These are phyloP conservation scores for Megathymus violae DNA, from an alignment of 1,140 invertebrate genomes.

Conservation along the genomic window DNA sequence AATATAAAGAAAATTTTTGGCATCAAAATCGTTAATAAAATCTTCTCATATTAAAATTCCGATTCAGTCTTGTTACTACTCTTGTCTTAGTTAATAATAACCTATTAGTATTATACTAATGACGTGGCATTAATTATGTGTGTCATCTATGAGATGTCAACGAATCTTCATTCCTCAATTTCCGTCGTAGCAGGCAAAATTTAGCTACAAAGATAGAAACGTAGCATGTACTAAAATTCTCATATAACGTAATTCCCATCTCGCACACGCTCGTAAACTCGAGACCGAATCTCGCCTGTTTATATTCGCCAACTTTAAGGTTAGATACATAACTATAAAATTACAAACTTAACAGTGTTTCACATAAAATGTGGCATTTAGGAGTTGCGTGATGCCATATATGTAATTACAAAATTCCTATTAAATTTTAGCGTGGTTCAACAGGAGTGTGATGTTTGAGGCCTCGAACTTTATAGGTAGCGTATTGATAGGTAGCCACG, in stretches of 20 bases:
- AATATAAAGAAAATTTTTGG: too few species aligned
- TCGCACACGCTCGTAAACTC: slow-evolving; percentile 29
- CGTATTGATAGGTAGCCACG: too few species aligned
- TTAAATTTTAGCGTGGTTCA: too few species aligned
- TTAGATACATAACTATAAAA: slow-evolving; percentile 26
- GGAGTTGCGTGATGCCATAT: neutral
- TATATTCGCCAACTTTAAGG: slow-evolving; percentile 23
- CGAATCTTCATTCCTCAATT: neutral
- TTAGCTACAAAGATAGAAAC: neutral
- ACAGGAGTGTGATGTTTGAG: too few species aligned
- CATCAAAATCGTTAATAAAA: too few species aligned
- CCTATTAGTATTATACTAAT: too few species aligned
- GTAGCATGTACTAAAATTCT: neutral
- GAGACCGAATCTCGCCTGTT: slow-evolving; percentile 19
- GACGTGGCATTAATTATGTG: too few species aligned
- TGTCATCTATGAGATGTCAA: neutral
- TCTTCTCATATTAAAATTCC: too few species aligned
- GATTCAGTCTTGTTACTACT: too few species aligned
- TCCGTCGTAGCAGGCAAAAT: neutral
- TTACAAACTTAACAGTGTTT: slow-evolving; percentile 21
- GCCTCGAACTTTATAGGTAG: too few species aligned
- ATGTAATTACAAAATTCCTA: neutral
- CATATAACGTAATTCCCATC: slow-evolving; percentile 18
- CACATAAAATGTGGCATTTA: slow-evolving; percentile 5
- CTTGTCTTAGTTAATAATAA: too few species aligned